A percentile compares a stretch with the other conserved stretches of the same genome.
Conservation (phyloP, 2,113 vertebrate genomes). For the Anolis carolinensis region DNA sequence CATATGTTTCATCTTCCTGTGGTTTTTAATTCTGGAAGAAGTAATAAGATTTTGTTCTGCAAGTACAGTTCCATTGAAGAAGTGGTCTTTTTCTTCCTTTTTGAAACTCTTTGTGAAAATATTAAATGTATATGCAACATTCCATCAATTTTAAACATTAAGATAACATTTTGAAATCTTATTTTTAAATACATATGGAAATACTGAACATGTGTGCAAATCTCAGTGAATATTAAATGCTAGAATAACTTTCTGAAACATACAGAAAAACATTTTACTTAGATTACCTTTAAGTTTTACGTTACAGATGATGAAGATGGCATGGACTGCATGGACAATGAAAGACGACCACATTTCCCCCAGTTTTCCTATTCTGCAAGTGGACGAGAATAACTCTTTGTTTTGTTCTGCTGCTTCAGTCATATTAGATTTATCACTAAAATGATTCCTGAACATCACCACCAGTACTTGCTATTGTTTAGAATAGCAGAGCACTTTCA, state of each 20-base stretch:
- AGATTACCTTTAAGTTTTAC: conserved; percentile 44
- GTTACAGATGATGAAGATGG: conserved; percentile 93
- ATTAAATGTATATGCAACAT: background rate
- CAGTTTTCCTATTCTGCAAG: conserved; percentile 99
- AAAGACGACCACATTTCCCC: conserved; percentile 96
- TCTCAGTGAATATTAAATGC: background rate
- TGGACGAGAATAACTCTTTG: conserved; percentile 87
- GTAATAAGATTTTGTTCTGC: background rate
- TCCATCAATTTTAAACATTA: background rate
- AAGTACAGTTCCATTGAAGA: background rate
- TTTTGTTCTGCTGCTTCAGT: conserved; percentile 73
- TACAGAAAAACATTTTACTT: background rate
- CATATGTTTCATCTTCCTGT: background rate
- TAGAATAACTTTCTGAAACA: background rate
- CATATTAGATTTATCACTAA: conserved; percentile 78
- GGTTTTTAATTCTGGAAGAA: background rate
- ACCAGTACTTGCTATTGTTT: conserved; percentile 73
- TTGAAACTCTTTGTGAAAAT: background rate
- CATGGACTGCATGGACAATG: conserved; percentile 96
- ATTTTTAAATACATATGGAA: background rate
- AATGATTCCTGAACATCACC: conserved; percentile 79
- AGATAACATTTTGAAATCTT: background rate
- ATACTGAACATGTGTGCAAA: background rate
- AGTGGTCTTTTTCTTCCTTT: background rate
- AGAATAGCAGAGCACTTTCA: conserved; percentile 72